These are phyloP conservation scores for Coleophora flavipennella DNA, from an alignment of 2,888 invertebrate genomes.

Conservation along the genomic window DNA sequence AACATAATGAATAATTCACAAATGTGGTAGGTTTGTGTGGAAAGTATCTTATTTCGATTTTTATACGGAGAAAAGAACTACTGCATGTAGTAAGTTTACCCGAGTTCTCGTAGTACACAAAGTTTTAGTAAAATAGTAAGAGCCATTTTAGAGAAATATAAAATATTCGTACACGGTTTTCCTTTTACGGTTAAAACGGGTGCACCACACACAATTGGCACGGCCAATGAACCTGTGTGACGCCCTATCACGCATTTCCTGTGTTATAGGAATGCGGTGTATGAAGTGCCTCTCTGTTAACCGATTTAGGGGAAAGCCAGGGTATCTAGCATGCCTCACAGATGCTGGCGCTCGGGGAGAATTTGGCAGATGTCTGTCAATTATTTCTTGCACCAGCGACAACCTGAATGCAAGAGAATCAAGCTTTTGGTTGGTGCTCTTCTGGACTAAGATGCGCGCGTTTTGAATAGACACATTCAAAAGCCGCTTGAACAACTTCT, in stretches of 20 bases:
- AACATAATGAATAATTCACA: too few species aligned
- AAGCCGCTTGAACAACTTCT: neutral
- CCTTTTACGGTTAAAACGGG: neutral
- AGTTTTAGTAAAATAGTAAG: too few species aligned
- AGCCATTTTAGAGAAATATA: too few species aligned
- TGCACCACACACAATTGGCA: neutral
- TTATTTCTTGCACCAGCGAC: neutral
- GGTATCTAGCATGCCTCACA: too few species aligned
- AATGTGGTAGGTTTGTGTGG: too few species aligned
- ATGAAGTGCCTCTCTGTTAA: neutral
- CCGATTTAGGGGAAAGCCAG: too few species aligned
- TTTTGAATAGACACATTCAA: constrained; percentile 2
- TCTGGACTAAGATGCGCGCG: neutral
- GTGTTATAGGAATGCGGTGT: neutral
- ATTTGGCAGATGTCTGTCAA: neutral
- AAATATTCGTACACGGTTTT: too few species aligned
- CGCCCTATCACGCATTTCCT: neutral
- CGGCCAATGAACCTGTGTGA: neutral
- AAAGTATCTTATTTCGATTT: too few species aligned
- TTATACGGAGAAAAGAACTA: too few species aligned
- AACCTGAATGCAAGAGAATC: neutral
- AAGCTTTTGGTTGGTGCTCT: neutral
- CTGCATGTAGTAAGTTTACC: too few species aligned
- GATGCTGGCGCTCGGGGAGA: neutral
- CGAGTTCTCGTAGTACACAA: too few species aligned